Evolutionary conservation across 2,797 vertebrate species (phyloP).

Genomic region (Fratercula arctica): DNA sequence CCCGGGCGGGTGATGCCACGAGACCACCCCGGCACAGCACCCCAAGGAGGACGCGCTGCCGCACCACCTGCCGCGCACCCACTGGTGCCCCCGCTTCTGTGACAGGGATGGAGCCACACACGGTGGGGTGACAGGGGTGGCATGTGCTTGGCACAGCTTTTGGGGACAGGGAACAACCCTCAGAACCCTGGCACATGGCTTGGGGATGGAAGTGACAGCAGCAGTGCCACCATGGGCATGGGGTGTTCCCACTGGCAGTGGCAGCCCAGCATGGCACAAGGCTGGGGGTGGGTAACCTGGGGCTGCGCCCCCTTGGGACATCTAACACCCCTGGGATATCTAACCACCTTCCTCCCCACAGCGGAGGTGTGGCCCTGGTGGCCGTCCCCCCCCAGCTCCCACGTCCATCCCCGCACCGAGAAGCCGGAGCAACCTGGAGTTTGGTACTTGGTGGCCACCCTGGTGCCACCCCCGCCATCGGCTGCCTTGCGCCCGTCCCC

Average conservation of each 20-base stretch:
- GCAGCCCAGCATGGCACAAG: not conserved
- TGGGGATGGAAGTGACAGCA: not conserved
- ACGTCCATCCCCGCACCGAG: not conserved
- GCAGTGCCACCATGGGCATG: accelerated
- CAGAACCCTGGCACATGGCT: accelerated
- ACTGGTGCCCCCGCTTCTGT: accelerated
- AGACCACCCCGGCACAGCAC: constrained; percentile 3
- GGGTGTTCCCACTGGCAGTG: not conserved
- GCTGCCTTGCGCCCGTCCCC: constrained; percentile 73
- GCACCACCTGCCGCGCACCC: not conserved
- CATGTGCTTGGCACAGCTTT: accelerated
- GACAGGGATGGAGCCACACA: not conserved
- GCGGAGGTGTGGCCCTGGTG: not conserved
- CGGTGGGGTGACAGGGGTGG: not conserved
- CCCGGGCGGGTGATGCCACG: accelerated
- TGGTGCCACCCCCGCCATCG: not conserved
- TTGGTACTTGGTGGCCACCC: constrained; percentile 59
- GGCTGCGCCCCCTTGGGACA: not conserved
- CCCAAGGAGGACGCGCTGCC: not conserved
- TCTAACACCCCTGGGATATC: not conserved
- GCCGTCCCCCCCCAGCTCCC: not conserved
- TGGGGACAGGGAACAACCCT: not conserved
- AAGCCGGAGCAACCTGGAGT: not conserved
- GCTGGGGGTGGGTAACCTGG: too few relatives aligned
- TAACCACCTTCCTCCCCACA: not conserved